These are phyloP conservation scores for Oncopeltus fasciatus DNA, from an alignment of 1,140 invertebrate species.

Conservation along the genomic window DNA sequence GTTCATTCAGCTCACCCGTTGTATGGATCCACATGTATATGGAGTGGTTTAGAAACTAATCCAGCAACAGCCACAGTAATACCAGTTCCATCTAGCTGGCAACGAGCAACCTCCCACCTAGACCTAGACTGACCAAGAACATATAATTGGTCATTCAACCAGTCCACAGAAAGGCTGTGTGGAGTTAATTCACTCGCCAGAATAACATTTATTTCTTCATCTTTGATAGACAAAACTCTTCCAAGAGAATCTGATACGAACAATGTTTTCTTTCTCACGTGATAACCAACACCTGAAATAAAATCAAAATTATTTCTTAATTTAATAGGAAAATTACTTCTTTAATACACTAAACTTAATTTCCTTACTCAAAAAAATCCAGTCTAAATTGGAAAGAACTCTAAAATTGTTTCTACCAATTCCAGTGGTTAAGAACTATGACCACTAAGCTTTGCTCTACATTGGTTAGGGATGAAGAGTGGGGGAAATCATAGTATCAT, in stretches of 20 bases:
- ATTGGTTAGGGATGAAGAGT: too few relatives aligned
- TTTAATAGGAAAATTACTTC: too few relatives aligned
- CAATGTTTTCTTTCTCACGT: conserved; percentile 49
- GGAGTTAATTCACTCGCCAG: conserved; percentile 34
- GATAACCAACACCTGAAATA: conserved; percentile 53
- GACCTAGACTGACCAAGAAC: conserved; percentile 48
- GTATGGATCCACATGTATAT: conserved; percentile 78
- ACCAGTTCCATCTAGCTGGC: conserved; percentile 47
- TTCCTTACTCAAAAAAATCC: too few relatives aligned
- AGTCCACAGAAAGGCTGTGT: conserved; percentile 54
- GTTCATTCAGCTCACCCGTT: conserved; percentile 76
- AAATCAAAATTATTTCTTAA: too few relatives aligned
- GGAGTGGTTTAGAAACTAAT: conserved; percentile 46
- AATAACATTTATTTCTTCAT: conserved; percentile 5
- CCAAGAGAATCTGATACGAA: conserved; percentile 59
- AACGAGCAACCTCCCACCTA: conserved; percentile 55
- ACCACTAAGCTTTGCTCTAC: too few relatives aligned
- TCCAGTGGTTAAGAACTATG: too few relatives aligned
- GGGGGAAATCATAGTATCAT: too few relatives aligned
- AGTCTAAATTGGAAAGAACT: too few relatives aligned
- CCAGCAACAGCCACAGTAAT: conserved; percentile 50
- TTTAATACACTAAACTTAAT: too few relatives aligned
- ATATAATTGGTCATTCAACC: conserved; percentile 71
- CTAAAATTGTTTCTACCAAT: too few relatives aligned
- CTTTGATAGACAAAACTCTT: conserved; percentile 23